Percentiles rank a stretch among this genome's conserved stretches.
Evolutionary conservation across 1,140 invertebrate species (phyloP).

Genomic region (Ostrea edulis): DNA sequence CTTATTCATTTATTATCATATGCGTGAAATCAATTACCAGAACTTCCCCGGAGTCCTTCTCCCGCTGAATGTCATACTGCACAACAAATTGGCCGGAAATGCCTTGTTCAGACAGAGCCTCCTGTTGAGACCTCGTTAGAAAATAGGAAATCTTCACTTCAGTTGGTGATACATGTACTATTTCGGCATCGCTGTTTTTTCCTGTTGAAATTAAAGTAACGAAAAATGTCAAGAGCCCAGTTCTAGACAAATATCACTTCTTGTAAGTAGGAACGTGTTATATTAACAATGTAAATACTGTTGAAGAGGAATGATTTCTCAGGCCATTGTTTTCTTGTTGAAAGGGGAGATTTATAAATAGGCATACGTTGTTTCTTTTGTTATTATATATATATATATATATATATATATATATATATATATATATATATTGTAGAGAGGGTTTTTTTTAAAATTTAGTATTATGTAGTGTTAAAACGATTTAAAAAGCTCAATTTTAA

Average conservation of each 20-base stretch:
- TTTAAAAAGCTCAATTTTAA: too few relatives aligned
- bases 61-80: slow-evolving; percentile 65
- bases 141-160: slow-evolving; percentile 60
- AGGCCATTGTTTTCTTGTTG: too few relatives aligned
- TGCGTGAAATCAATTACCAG: slow-evolving; percentile 60
- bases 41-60: slow-evolving; percentile 62
- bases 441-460: too few relatives aligned
- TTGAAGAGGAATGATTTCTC: too few relatives aligned
- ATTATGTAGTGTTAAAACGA: too few relatives aligned
- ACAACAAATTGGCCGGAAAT: slow-evolving; percentile 59
- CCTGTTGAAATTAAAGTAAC: not conserved
- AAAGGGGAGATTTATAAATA: too few relatives aligned
- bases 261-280: too few relatives aligned
- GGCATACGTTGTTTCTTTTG: too few relatives aligned
- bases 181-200: slow-evolving; percentile 6
- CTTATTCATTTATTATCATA: not conserved
- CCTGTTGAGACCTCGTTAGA: slow-evolving; percentile 59
- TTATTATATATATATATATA: too few relatives aligned
- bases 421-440: too few relatives aligned
- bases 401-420: too few relatives aligned
- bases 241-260: not conserved
- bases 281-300: too few relatives aligned
- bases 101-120: slow-evolving; percentile 49
- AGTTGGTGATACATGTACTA: slow-evolving; percentile 43
- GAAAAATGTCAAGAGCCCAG: not conserved